phyloP scores from a whole-genome alignment of 2,113 vertebrate species.

The Ceuthmochares aereus region DNA sequence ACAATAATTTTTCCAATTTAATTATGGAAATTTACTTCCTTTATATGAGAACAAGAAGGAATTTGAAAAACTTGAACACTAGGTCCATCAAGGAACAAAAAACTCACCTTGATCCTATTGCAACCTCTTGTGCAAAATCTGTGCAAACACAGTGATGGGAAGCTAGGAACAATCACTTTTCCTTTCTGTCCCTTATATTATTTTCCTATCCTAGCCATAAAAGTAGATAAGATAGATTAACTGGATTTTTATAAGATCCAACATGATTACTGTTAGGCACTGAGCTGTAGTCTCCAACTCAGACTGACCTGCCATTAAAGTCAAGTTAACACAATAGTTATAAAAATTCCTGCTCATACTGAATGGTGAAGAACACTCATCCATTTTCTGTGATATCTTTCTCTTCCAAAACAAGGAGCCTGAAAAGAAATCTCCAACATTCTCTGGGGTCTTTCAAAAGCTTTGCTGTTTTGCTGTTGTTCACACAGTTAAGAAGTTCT shows the following conservation, averaged over 20 bases:
- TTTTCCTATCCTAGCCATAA: neutral
- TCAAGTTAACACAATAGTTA: neutral
- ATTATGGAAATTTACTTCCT: neutral
- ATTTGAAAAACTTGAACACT: neutral
- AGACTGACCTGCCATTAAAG: neutral
- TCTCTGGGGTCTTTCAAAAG: neutral
- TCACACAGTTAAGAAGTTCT: neutral
- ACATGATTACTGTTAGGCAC: neutral
- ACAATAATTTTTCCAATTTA: neutral
- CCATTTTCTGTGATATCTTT: neutral
- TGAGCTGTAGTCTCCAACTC: neutral
- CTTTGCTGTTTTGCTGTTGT: neutral
- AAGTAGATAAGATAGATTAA: neutral
- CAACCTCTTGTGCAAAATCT: neutral
- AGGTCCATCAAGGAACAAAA: neutral
- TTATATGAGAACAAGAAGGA: neutral
- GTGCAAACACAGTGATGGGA: neutral
- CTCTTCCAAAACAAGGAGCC: neutral
- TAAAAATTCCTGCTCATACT: neutral
- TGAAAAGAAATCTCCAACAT: neutral
- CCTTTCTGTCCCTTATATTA: neutral
- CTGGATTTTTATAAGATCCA: neutral
- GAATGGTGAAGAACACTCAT: neutral
- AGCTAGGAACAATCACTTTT: neutral
- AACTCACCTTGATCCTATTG: neutral